Percentiles rank a stretch among this genome's conserved stretches.
phyloP scores from a whole-genome alignment of 2,888 invertebrate species.

The Liopterus haemorrhoidalis region DNA sequence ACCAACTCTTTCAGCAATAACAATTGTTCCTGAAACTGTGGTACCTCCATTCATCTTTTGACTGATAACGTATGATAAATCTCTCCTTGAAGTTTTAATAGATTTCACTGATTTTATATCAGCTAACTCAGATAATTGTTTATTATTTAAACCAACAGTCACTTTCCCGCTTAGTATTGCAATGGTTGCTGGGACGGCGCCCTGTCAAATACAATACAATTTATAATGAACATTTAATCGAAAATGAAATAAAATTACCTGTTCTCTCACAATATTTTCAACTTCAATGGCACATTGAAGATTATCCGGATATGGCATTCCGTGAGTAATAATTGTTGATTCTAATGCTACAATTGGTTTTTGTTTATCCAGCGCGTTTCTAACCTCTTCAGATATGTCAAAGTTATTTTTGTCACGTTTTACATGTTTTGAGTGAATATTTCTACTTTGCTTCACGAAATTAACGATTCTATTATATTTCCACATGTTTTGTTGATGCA shows the following conservation, averaged over 20 bases:
- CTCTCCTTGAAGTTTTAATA: slow-evolving; percentile 83
- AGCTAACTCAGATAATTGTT: slow-evolving; percentile 63
- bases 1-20: slow-evolving; percentile 72
- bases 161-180: slow-evolving; percentile 79
- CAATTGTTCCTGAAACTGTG: slow-evolving; percentile 91
- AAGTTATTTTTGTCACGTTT: slow-evolving; percentile 35
- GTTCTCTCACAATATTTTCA: slow-evolving; percentile 67
- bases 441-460: slow-evolving; percentile 2
- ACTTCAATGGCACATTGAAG: slow-evolving; percentile 76
- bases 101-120: slow-evolving; percentile 44
- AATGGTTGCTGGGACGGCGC: slow-evolving; percentile 86
- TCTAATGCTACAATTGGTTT: slow-evolving; percentile 88
- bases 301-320: slow-evolving; percentile 93
- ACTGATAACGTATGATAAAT: slow-evolving; percentile 72
- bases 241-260: slow-evolving; percentile 56
- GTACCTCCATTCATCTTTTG: slow-evolving; percentile 78
- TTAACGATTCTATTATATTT: too few species aligned
- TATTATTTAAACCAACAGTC: slow-evolving; percentile 65
- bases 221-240: slow-evolving; percentile 17
- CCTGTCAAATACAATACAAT: slow-evolving; percentile 47
- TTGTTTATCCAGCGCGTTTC: slow-evolving; percentile 54
- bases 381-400: slow-evolving; percentile 58
- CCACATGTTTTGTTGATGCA: too few species aligned
- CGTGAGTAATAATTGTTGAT: slow-evolving; percentile 97
- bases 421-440: slow-evolving; percentile 24